Conservation (phyloP, 2,797 vertebrate genomes). For the Labeo calbasu region DNA sequence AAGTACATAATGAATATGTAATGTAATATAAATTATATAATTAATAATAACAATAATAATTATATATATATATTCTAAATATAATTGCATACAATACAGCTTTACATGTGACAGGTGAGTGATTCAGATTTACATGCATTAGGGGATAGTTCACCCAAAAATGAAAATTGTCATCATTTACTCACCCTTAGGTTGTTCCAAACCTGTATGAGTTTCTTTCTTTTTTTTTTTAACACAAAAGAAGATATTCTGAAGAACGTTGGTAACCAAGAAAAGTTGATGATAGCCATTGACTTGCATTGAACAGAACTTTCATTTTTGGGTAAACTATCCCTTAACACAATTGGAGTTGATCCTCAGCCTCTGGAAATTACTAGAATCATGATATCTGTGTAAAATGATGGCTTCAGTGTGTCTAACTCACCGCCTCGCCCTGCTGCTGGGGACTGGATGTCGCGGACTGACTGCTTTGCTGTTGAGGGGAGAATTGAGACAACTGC, state of each 20-base stretch:
- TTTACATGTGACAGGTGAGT: too few species aligned
- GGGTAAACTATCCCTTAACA: neutral
- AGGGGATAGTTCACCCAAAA: too few species aligned
- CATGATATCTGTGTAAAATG: neutral
- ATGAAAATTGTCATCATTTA: too few species aligned
- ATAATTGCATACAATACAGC: too few species aligned
- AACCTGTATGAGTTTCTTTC: neutral
- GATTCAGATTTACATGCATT: too few species aligned
- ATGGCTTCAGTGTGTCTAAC: conserved; percentile 35
- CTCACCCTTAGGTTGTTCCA: neutral
- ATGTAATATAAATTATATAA: too few species aligned
- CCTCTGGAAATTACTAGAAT: neutral
- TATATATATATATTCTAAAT: too few species aligned
- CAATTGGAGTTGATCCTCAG: neutral
- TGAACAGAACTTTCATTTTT: neutral
- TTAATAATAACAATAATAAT: too few species aligned
- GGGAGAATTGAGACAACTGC: conserved; percentile 86
- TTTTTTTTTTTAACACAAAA: neutral
- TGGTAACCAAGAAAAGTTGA: neutral
- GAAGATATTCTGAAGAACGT: neutral
- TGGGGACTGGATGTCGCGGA: conserved; percentile 83
- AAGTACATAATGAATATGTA: too few species aligned
- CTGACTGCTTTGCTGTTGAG: conserved; percentile 82
- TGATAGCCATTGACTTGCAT: neutral
- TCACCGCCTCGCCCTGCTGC: conserved; percentile 85